A percentile compares a stretch with the other conserved stretches of the same genome.
Conservation (phyloP, 2,797 vertebrate species). For the Eupleurogrammus muticus region DNA sequence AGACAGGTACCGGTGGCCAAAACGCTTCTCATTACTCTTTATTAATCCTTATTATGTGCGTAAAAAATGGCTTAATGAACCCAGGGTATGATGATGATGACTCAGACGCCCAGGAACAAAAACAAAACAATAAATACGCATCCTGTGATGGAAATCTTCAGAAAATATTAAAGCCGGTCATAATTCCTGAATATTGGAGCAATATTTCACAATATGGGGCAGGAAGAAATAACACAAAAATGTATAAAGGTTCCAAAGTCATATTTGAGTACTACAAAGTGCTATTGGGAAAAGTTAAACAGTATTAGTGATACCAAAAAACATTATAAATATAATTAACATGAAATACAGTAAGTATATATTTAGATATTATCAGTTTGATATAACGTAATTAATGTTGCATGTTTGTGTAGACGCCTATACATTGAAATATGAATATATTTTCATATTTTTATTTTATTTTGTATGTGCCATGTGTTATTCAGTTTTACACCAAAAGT, state of each 20-base stretch:
- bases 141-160: not conserved
- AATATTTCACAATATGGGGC: not conserved
- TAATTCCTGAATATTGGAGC: not conserved
- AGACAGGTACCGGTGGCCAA: constrained; percentile 64
- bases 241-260: not conserved
- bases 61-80: not conserved
- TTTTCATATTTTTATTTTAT: no score
- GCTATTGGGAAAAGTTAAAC: no score
- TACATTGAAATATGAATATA: no score
- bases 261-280: not conserved
- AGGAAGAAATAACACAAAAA: no score
- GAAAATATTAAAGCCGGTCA: not conserved
- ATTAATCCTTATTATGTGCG: not conserved
- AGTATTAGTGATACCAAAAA: no score
- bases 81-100: not conserved
- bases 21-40: constrained; percentile 27
- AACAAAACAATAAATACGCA: not conserved
- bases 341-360: not conserved
- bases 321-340: not conserved
- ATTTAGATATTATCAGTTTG: not conserved
- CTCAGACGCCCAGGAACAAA: not conserved
- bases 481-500: not conserved
- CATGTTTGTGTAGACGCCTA: not conserved
- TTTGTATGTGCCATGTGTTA: not conserved
- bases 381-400: not conserved